Conservation (phyloP, 2,797 vertebrate genomes). For the Eutrigla gurnardus region DNA sequence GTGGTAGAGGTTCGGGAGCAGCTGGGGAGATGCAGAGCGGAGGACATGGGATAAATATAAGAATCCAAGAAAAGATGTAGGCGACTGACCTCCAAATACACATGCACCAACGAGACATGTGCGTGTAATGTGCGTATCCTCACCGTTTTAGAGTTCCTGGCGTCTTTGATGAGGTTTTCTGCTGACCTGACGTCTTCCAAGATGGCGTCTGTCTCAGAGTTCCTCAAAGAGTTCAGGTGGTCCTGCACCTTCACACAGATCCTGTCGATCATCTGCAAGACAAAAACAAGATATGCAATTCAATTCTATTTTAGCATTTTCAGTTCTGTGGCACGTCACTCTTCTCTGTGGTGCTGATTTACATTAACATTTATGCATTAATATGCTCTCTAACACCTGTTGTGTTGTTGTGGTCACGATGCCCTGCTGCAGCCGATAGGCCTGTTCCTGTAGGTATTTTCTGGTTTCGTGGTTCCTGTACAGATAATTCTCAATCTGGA, state of each 20-base stretch:
- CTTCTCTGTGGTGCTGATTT: not conserved
- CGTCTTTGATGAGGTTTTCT: slow-evolving; percentile 94
- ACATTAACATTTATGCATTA: not conserved
- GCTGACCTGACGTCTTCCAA: slow-evolving; percentile 93
- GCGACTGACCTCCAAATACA: not conserved
- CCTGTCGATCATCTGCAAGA: slow-evolving; percentile 93
- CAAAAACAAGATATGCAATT: not conserved
- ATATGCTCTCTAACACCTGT: slow-evolving; percentile 82
- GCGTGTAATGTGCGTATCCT: slow-evolving; percentile 47
- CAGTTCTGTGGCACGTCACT: not conserved
- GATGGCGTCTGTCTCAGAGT: slow-evolving; percentile 88
- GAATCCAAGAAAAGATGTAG: slow-evolving; percentile 77
- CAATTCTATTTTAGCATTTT: not conserved
- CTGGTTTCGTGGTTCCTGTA: slow-evolving; percentile 97
- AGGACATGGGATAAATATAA: slow-evolving; percentile 35
- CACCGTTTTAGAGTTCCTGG: slow-evolving; percentile 98
- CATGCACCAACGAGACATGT: not conserved
- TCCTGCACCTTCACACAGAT: slow-evolving; percentile 99
- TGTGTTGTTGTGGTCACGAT: slow-evolving; percentile 98
- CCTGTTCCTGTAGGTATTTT: slow-evolving; percentile 96
- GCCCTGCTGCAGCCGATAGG: slow-evolving; percentile 96
- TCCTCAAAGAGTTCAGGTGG: slow-evolving; percentile 95
- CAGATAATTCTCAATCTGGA: slow-evolving; percentile 96
- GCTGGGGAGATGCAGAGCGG: slow-evolving; percentile 74
- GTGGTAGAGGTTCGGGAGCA: slow-evolving; percentile 96